Evolutionary conservation across 2,888 invertebrate species (phyloP).

Genomic region (Eucera pruinosa): DNA sequence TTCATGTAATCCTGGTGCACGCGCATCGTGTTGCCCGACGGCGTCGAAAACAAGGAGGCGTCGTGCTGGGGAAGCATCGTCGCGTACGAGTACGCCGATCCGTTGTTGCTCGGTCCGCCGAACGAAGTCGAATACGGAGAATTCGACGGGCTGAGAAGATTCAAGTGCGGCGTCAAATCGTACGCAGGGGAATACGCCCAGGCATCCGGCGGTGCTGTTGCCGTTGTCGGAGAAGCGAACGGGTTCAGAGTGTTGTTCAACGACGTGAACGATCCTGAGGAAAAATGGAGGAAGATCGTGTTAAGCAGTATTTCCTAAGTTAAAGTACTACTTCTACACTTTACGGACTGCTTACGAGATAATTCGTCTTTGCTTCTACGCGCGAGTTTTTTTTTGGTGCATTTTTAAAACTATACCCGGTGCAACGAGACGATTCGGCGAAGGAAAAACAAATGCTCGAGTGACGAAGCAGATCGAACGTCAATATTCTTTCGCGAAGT

Average conservation of each 20-base stretch:
- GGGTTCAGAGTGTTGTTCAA: constrained; percentile 87
- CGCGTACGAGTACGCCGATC: constrained; percentile 81
- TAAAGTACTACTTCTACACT: too few relatives aligned
- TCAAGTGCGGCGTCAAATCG: constrained; percentile 91
- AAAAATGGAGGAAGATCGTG: not conserved
- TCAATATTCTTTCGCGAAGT: too few relatives aligned
- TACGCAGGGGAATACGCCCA: constrained; percentile 93
- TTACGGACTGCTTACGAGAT: too few relatives aligned
- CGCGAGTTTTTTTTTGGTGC: too few relatives aligned
- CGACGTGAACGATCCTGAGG: constrained; percentile 85
- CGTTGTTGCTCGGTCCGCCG: constrained; percentile 80
- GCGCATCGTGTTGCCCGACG: constrained; percentile 85
- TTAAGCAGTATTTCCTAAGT: too few relatives aligned
- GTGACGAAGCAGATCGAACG: too few relatives aligned
- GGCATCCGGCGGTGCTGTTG: constrained; percentile 89
- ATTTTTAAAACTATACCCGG: too few relatives aligned
- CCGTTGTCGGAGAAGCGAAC: constrained; percentile 85
- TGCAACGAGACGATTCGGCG: too few relatives aligned
- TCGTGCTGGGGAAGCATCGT: constrained; percentile 90
- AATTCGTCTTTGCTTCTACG: too few relatives aligned
- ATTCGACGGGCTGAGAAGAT: constrained; percentile 89
- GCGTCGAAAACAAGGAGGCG: constrained; percentile 88
- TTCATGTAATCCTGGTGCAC: constrained; percentile 89
- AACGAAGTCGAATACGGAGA: constrained; percentile 88
- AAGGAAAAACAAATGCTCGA: too few relatives aligned